Base-by-base conservation (phyloP, 2,113 vertebrate species). In the Columba livia region DNA sequence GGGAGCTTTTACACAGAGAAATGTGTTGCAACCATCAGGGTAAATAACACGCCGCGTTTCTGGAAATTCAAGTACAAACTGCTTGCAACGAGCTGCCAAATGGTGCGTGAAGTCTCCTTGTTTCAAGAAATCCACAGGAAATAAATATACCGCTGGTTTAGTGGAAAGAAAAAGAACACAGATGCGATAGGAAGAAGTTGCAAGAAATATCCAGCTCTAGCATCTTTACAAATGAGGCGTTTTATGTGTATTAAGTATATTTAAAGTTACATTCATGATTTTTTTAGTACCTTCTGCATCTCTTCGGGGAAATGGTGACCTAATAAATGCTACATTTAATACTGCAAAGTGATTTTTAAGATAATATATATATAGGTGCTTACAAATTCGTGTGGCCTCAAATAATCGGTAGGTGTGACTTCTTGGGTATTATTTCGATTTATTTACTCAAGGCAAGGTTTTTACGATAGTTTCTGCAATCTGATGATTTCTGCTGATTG, bases 51-150 rank as follows among this genome's bases (percentile, higher is more conserved):
- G 0, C 12, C 15, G 48, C 78, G 50, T 79, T 96, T 94, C 81
- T 96, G 87, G 87, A 96, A 95, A 79, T 87, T 42, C 51, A 54
- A 93, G 94, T 79, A 95, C 91, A 89, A 58, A 53, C 74, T 4
- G 70, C 73, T 79, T 71, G 36, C 58, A 31, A 11, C 6, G 74
- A 50, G 54, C 78, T 91, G 81, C 93, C 93, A 86, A 64, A 24
- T 84, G 83, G 66, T 92, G 70, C 26, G 25, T 15, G 44, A 67
- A 78, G 74, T 50, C 79, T 78, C 86, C n/a, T 89, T 81, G 80
- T 57, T 87, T 85, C 36, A 34, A 79, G 66, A 89, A 86, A 74
- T 28, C 16, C 5, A 48, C 73, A 67, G 21, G 36, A 72, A 87
- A 58, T 21, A 11, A 42, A 53, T 53, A 16, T 18, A 38, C 17